Evolutionary conservation across 64 coral and sea anemone genomes (phyloP), one percentile per base, ranked within the genome.

Genomic region (Catalaphyllia jardinei): DNA sequence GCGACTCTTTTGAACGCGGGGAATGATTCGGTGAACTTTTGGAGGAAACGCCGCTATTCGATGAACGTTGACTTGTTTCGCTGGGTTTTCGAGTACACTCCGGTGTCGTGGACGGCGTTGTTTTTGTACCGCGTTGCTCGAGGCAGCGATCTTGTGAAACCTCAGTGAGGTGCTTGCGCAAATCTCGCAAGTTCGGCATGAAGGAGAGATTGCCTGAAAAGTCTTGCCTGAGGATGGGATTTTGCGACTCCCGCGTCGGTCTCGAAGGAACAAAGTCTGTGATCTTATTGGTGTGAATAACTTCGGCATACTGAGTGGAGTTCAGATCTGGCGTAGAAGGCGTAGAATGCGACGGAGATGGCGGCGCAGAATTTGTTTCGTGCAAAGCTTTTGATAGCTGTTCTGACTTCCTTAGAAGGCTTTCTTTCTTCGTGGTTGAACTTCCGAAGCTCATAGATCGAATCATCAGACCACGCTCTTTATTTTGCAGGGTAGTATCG

Each of bases 201-300:
- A 49, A 49, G 20, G 81, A 85, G 12, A 85, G 60, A 71, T 51
- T 85, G 14, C 81, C 38, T 25, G 81, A 82, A 90, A 97, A 97
- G 20, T 87, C 95, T 69, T 93, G 92, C 80, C 88, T 93, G 29
- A 97, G 91, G 72, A 97, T 97, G 24, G 95, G 95, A 52, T 97
- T 97, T 38, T 97, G 83, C 19, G 95, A 97, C 67, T 97, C 95
- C 50, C 95, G 64, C 2, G 95, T 97, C 11, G 88, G 95, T 60
- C 95, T 89, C 10, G 95, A 97, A n/a, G 73, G 91, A 11, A 64
- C 80, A 27, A 91, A 92, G 22, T 97, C 95, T 13, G 88, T 87
- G 14, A 89, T 87, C 20, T 76, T 91, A 42, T 79, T 96, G 6
- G 74, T 77, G 42, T 83, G 91, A 31, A 92, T 27, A 29, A 96